Conservation (phyloP, 2,888 invertebrate genomes). For the Watsonalla cultraria region DNA sequence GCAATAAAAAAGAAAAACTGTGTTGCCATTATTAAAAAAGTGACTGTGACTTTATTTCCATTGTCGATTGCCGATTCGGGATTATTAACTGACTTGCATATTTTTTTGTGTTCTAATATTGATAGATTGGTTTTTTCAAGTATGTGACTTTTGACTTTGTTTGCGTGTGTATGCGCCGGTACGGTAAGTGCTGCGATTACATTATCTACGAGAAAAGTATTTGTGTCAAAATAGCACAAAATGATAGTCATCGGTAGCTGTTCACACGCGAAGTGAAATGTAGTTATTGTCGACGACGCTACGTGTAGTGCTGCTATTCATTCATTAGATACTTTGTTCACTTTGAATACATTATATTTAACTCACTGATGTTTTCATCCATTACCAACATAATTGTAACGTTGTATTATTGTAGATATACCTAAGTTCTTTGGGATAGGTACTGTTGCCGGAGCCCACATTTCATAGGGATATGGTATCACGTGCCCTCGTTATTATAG, state of each 20-base stretch:
- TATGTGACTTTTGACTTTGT: conserved; percentile 63
- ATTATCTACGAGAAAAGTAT: conserved; percentile 56
- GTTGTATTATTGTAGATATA: background rate
- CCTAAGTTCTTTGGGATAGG: background rate
- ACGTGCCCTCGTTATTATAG: conserved; percentile 31
- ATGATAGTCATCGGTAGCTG: conserved; percentile 57
- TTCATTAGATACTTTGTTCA: conserved; percentile 38
- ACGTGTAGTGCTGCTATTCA: conserved; percentile 25
- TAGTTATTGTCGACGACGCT: conserved; percentile 44
- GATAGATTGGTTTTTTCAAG: conserved; percentile 76
- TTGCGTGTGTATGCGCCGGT: conserved; percentile 52
- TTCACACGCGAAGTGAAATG: conserved; percentile 59
- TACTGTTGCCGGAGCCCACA: conserved; percentile 4
- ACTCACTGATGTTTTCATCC: conserved; percentile 42
- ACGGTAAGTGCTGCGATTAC: conserved; percentile 54
- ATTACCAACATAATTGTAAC: conserved; percentile 18
- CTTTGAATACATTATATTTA: conserved; percentile 36
- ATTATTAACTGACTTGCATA: conserved; percentile 79
- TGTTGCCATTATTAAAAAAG: conserved; percentile 78
- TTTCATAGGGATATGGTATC: conserved; percentile 11
- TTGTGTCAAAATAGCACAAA: conserved; percentile 64
- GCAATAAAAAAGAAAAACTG: conserved; percentile 72
- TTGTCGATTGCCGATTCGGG: conserved; percentile 77
- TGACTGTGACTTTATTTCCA: conserved; percentile 78
- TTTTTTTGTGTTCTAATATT: conserved; percentile 79